Evolutionary conservation across 64 coral and sea anemone species (phyloP).

Genomic region (Montipora cactus): DNA sequence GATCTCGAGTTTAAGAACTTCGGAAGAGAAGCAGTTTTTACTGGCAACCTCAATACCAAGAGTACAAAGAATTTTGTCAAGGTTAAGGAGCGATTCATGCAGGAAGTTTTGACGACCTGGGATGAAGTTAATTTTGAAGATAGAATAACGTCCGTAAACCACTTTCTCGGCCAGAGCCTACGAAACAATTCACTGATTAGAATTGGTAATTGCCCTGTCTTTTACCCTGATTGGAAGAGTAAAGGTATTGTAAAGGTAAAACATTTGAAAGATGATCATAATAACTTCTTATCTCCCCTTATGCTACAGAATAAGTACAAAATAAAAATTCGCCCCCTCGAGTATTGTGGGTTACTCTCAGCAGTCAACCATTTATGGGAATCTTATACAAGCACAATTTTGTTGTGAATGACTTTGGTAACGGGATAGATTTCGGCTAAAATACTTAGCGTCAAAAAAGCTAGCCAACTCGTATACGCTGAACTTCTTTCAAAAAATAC

Average conservation of each 20-base stretch:
- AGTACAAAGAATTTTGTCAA: background rate
- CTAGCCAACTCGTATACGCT: background rate
- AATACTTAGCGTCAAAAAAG: background rate
- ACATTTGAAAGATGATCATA: background rate
- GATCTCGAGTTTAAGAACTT: background rate
- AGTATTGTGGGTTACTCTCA: background rate
- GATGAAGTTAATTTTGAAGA: background rate
- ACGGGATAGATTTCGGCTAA: background rate
- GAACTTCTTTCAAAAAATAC: background rate
- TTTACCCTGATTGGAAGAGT: background rate
- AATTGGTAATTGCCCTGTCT: background rate
- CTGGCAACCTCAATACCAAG: slow-evolving; percentile 13
- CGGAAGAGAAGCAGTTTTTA: background rate
- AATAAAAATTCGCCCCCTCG: background rate
- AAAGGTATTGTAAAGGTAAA: background rate
- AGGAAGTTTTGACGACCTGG: slow-evolving; percentile 1
- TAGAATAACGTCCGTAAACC: background rate
- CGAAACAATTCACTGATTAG: background rate
- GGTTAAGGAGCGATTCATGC: background rate
- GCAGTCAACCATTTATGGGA: background rate
- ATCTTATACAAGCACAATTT: background rate
- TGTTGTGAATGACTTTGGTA: background rate
- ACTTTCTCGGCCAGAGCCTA: background rate
- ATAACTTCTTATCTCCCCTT: background rate
- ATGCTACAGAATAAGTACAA: background rate